Evolutionary conservation across 1,140 invertebrate species (phyloP).

Genomic region (Trachymyrmex septentrionalis): DNA sequence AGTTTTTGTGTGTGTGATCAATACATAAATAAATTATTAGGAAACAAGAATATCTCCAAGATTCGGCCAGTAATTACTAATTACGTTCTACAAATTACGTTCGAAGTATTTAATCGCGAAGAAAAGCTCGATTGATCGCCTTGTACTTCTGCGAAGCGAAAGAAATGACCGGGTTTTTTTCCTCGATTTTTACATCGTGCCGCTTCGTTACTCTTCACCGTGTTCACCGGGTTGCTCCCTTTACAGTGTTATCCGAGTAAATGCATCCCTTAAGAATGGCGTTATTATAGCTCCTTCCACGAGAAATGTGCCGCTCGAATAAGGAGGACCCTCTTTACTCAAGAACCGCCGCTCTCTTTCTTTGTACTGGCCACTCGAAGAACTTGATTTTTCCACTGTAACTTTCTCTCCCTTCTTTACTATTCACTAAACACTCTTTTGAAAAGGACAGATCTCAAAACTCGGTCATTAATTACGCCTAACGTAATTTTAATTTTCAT

Average conservation of each 20-base stretch:
- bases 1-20: no score
- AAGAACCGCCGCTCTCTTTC: conserved; percentile 46
- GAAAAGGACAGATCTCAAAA: background rate
- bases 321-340: conserved; percentile 43
- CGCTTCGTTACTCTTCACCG: conserved; percentile 51
- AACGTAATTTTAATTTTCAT: background rate
- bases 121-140: conserved; percentile 30
- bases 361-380: conserved; percentile 64
- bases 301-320: conserved; percentile 51
- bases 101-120: conserved; percentile 44
- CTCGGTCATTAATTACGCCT: conserved; percentile 19
- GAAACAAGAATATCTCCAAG: background rate
- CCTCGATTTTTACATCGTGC: conserved; percentile 54
- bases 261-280: conserved; percentile 33
- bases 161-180: conserved; percentile 38
- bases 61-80: background rate
- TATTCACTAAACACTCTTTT: background rate
- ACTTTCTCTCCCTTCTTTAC: conserved; percentile 16
- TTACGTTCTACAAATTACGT: background rate
- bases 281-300: conserved; percentile 41
- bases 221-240: conserved; percentile 46
- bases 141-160: conserved; percentile 29
- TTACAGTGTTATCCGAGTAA: conserved; percentile 59
- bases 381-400: conserved; percentile 68
- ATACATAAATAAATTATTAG: background rate